These are phyloP conservation scores for Hydroisotoma schaefferi DNA, from an alignment of 2,888 invertebrate species.

Conservation along the genomic window DNA sequence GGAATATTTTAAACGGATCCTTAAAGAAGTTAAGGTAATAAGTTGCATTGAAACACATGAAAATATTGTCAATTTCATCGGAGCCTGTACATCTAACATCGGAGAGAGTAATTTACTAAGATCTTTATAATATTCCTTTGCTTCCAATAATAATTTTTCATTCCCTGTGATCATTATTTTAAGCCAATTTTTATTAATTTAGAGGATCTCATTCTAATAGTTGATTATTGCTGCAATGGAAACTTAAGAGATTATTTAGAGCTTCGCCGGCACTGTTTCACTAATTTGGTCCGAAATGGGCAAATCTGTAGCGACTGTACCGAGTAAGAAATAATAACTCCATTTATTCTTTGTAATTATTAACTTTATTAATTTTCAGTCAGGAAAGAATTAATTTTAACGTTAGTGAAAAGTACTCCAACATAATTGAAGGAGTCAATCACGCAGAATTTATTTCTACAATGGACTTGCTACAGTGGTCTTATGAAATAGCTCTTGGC, in stretches of 20 bases:
- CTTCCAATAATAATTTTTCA: not conserved
- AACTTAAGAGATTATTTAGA: not conserved
- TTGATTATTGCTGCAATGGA: conserved; percentile 2
- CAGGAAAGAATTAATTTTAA: too few relatives aligned
- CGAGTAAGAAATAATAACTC: too few relatives aligned
- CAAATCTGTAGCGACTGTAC: not conserved
- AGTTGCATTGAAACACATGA: not conserved
- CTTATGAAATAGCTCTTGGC: not conserved
- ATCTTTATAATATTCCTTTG: not conserved
- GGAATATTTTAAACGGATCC: not conserved
- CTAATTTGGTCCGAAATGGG: conserved; percentile 1
- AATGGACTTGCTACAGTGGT: not conserved
- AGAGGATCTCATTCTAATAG: not conserved
- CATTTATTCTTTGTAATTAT: too few relatives aligned
- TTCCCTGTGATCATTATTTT: not conserved
- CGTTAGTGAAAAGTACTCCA: too few relatives aligned
- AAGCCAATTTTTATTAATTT: too few relatives aligned
- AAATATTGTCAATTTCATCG: conserved; percentile 6
- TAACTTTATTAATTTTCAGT: too few relatives aligned
- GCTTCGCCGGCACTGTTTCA: not conserved
- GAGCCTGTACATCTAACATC: conserved; percentile 4
- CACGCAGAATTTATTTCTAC: not conserved
- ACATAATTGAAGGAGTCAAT: too few relatives aligned
- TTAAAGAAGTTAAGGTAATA: not conserved
- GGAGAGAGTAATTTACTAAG: not conserved